Evolutionary conservation across 2,113 vertebrate genomes (phyloP).

Genomic region (Buteo buteo): DNA sequence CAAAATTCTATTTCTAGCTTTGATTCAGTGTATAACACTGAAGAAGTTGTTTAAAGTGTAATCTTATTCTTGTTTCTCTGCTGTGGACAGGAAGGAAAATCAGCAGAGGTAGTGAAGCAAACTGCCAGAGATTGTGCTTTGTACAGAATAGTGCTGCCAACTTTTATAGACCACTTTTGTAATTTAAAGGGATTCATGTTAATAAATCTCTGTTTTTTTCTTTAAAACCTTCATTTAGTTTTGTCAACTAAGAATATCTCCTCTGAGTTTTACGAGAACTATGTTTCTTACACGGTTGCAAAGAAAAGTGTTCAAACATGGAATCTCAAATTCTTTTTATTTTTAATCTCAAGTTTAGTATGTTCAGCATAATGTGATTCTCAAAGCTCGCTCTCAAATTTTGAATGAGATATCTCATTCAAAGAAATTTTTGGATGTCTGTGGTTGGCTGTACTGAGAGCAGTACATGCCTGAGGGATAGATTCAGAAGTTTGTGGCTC

Average conservation of each 20-base stretch:
- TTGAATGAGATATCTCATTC: background rate
- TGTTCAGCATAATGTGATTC: background rate
- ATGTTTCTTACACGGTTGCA: background rate
- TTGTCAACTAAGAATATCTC: background rate
- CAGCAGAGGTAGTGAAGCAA: background rate
- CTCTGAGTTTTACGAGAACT: background rate
- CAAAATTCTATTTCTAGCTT: slow-evolving; percentile 21
- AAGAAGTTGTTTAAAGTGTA: background rate
- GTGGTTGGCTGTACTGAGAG: background rate
- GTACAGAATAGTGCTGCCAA: background rate
- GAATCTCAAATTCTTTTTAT: background rate
- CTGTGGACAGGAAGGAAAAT: background rate
- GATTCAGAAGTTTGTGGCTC: background rate
- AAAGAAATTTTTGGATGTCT: background rate
- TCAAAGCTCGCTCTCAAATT: background rate
- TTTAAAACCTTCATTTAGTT: background rate
- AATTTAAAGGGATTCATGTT: background rate
- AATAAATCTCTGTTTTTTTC: background rate
- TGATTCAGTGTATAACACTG: background rate
- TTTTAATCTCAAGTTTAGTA: background rate
- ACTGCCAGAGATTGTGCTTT: background rate
- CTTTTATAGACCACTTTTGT: background rate
- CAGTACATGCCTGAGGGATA: background rate
- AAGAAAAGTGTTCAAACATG: background rate
- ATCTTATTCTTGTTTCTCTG: slow-evolving; percentile 5